Evolutionary conservation across 2,888 invertebrate species (phyloP), one percentile per base, ranked within the genome.

Genomic region (Leucophenga maculata): DNA sequence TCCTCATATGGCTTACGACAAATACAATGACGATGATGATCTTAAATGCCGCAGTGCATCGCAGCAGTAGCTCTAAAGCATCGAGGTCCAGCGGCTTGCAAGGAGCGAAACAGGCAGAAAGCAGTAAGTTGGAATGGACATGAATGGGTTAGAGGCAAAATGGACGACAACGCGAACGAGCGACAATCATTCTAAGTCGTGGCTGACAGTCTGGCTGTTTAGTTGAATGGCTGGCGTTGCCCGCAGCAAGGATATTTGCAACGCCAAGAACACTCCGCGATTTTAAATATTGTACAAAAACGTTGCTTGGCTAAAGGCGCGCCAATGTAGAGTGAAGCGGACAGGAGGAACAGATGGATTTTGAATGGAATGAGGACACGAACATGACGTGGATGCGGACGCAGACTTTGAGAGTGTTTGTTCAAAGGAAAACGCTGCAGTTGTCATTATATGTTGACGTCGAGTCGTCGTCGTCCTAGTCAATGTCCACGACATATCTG

Each of bases 401-500:
- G 65, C 71, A 72, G 71, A 76, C 76, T 78, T 71, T 69, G 70
- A 71, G 78, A 73, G 74, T 76, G 73, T 78, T 75, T 80, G 76
- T 73, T 71, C 69, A 76, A 82, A 78, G 75, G 74, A 75, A 74
- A 65, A 71, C 57, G 22, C 52, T 39, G 50, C 26, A n/a, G n/a
- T 39, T 67, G 69, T 57, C 50, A 65, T 16, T 1, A 48, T 26
- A 26, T 14, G 64, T 57, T 69, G 71, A 72, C 55, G 75, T 26
- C 26, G 74, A 59, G 59, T 60, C 69, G 72, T 68, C 67, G 76
- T 72, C 69, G 69, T 68, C 66, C 72, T 72, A 66, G 71, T 67
- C 68, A 69, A 74, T 70, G 69, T 69, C 26, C 26, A 26, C 26
- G 26, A 26, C 26, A 26, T 26, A 26, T 26, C 2, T 71, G 69